phyloP scores from a whole-genome alignment of 2,888 invertebrate species.

The Furcula furcula region DNA sequence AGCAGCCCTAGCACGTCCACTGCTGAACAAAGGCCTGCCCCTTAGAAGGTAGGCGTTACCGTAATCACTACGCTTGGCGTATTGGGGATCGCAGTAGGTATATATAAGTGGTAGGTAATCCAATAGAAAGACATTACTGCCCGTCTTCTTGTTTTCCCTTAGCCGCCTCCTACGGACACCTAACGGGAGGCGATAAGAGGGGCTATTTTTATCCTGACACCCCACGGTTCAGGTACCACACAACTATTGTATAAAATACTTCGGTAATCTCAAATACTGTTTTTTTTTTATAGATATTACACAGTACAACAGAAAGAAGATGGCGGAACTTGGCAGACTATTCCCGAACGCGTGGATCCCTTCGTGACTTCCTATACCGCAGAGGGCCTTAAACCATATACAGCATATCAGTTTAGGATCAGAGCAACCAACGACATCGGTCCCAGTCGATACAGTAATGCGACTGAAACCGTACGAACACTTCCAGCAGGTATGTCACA shows the following conservation, averaged over 20 bases:
- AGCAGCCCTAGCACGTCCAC: too few species aligned
- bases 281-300: slow-evolving; percentile 89
- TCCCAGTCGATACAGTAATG: slow-evolving; percentile 94
- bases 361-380: slow-evolving; percentile 93
- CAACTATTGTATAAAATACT: neutral
- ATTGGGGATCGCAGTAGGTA: too few species aligned
- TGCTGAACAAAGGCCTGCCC: too few species aligned
- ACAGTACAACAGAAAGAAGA: slow-evolving; percentile 95
- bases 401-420: slow-evolving; percentile 94
- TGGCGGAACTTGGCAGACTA: slow-evolving; percentile 91
- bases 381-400: slow-evolving; percentile 91
- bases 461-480: slow-evolving; percentile 93
- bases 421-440: slow-evolving; percentile 98
- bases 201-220: too few species aligned
- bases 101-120: too few species aligned
- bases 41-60: too few species aligned
- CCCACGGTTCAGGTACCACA: too few species aligned
- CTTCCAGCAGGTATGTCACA: slow-evolving; percentile 89
- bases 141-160: too few species aligned
- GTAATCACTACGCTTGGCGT: too few species aligned
- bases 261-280: neutral
- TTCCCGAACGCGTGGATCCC: slow-evolving; percentile 94
- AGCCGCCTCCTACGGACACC: too few species aligned
- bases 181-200: too few species aligned
- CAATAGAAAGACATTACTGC: too few species aligned